Percentiles rank a stretch among this genome's conserved stretches.
These are phyloP conservation scores for Phania funesta DNA, from an alignment of 2,888 invertebrate genomes.

Conservation along the genomic window DNA sequence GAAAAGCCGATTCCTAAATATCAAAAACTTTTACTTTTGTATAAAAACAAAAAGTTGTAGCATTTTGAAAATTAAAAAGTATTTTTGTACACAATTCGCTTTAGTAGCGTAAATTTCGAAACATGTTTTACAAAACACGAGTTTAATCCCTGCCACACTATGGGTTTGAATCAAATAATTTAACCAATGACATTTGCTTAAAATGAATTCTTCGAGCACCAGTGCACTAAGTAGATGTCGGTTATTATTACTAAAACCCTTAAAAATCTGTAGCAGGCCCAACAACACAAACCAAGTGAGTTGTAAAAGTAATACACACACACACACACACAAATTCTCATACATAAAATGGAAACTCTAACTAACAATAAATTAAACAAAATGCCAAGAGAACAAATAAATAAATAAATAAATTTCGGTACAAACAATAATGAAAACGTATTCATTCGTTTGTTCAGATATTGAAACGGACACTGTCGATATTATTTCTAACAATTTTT, in stretches of 20 bases:
- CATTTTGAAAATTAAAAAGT: no score
- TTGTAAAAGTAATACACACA: not conserved
- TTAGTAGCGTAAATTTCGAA: no score
- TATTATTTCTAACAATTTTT: conserved; percentile 21
- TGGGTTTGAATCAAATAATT: no score
- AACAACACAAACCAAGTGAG: not conserved
- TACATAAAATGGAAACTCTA: conserved; percentile 8
- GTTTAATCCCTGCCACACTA: no score
- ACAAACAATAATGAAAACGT: not conserved
- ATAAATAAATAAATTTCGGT: conserved; percentile 6
- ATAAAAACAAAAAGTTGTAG: no score
- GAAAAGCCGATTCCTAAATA: no score
- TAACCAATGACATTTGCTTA: no score
- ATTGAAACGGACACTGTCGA: conserved; percentile 40
- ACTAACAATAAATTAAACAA: conserved; percentile 49
- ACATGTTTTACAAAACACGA: no score
- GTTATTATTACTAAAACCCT: conserved; percentile 24
- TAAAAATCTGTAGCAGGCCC: not conserved
- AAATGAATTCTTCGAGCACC: no score
- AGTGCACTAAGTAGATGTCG: conserved; percentile 18
- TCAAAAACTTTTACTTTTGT: no score
- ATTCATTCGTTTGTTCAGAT: conserved; percentile 1
- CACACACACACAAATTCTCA: no score
- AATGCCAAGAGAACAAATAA: conserved; percentile 36
- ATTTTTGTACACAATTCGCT: no score